Conservation (phyloP, 2,797 vertebrate species). For the Acanthis flammea region DNA sequence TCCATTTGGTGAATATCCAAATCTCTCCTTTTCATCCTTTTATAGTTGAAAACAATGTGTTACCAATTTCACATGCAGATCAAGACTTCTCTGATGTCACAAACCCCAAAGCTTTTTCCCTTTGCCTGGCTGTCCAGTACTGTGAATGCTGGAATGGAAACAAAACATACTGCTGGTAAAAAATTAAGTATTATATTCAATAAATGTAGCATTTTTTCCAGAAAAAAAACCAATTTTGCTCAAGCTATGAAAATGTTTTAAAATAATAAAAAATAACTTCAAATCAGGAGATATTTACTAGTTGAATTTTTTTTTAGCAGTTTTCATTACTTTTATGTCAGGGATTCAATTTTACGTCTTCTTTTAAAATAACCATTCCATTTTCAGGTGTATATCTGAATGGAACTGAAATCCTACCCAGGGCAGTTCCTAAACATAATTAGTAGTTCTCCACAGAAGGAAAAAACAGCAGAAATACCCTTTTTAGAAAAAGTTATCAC, state of each 20-base stretch:
- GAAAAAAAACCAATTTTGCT: neutral
- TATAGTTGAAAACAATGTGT: neutral
- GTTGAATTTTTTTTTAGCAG: neutral
- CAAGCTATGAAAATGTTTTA: neutral
- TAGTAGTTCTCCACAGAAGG: neutral
- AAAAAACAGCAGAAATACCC: neutral
- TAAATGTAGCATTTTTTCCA: neutral
- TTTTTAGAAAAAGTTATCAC: neutral
- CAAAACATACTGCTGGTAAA: neutral
- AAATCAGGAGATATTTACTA: neutral
- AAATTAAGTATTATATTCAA: neutral
- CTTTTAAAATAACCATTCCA: neutral
- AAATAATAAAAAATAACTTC: neutral
- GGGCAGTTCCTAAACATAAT: neutral
- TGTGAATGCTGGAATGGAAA: neutral
- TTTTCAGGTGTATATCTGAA: neutral
- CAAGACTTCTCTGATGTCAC: neutral
- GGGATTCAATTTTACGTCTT: neutral
- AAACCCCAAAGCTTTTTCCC: neutral
- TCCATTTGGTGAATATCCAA: neutral
- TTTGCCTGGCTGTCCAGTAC: neutral
- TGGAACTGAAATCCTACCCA: neutral
- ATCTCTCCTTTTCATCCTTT: neutral
- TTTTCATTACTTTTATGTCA: neutral
- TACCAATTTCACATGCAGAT: neutral